A percentile compares a stretch with the other conserved stretches of the same genome.
Conservation (phyloP, 1,140 invertebrate species). For the Gerris buenoi region DNA sequence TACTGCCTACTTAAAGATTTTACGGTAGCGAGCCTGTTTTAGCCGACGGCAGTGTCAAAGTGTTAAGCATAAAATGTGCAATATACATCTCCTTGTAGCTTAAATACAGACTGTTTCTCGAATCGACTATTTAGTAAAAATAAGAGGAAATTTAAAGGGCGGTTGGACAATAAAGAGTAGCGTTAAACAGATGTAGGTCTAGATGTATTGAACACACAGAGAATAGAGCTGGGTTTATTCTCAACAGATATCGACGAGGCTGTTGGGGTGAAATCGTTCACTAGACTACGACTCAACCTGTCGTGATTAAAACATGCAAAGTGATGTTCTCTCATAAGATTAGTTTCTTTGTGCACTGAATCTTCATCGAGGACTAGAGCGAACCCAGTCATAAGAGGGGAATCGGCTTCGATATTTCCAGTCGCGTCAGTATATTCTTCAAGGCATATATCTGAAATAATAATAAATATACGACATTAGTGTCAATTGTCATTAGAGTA, state of each 20-base stretch:
- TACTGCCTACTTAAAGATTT: no score
- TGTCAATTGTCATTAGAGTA: no score
- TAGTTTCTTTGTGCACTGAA: background rate
- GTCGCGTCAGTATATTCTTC: background rate
- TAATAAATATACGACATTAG: background rate
- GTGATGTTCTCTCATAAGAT: background rate
- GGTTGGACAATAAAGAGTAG: background rate
- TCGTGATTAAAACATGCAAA: background rate
- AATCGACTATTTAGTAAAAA: background rate
- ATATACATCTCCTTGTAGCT: background rate
- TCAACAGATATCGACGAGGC: background rate
- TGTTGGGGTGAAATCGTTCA: background rate
- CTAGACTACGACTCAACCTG: background rate
- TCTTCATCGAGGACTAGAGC: background rate
- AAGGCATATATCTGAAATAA: background rate
- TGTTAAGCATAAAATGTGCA: background rate
- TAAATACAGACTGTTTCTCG: background rate
- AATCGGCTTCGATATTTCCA: background rate
- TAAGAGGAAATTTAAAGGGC: background rate
- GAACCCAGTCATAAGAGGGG: background rate
- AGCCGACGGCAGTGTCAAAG: no score
- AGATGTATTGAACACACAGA: background rate
- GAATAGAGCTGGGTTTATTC: background rate
- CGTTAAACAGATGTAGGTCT: constrained; percentile 1
- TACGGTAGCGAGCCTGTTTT: no score